Base-by-base conservation (phyloP, 2,888 invertebrate species). In the Labia minor region DNA sequence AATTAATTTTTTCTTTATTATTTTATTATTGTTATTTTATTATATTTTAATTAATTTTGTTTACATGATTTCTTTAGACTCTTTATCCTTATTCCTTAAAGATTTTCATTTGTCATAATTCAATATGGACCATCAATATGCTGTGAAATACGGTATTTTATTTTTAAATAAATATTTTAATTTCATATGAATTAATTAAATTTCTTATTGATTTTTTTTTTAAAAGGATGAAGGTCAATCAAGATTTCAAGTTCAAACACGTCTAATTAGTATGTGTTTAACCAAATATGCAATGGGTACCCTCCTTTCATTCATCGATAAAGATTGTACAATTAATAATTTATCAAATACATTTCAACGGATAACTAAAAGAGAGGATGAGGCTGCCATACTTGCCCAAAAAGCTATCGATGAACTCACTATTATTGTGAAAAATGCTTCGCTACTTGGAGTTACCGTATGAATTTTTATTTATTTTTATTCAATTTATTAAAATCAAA, bases 361-460 rank as follows among this genome's bases (percentile, higher is more conserved):
- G 1, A 82, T 92, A 49, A 85, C 87, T 1, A 87, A 85, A 70
- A 84, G 87, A 37, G 78, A 76, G 68, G 85, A 87, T 1, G 86
- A 86, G 73, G 86, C 86, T 66, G 82, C 84, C 4, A 80, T 80
- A 1, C 74, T 86, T 14, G 88, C 89, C 0, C 86, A 85, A 66
- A 83, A 86, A 69, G 92, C 88, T 0, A 75, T 93, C 0, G 79
- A 84, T 49, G 90, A 94, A 70, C 77, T 96, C 68, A 89, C 92
- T 73, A 80, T 81, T 0, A 85, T 94, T 1, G 84, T 87, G 19
- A 81, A 83, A 21, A 81, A 89, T 74, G 86, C 90, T 0, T 84
- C 86, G 73, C 82, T 84, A 33, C 79, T 94, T 64, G 93, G 92
- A 0, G 86, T 91, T 6, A 86, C 86, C 75, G 90, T 90, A 75